Base-by-base conservation (phyloP, 2,797 vertebrate genomes). In the Diglossa cyanea region DNA sequence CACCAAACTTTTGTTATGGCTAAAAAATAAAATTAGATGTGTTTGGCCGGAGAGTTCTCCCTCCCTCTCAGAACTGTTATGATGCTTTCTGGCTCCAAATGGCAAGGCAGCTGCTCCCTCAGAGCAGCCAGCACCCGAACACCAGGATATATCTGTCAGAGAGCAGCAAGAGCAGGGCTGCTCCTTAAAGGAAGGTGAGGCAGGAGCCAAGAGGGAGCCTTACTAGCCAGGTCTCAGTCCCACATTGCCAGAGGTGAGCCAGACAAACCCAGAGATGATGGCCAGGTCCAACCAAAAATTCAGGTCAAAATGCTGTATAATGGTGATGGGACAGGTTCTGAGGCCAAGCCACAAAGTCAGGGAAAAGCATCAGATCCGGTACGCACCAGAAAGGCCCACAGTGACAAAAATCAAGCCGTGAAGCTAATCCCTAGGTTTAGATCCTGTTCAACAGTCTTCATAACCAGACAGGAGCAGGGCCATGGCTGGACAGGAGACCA, bases 1-100 rank as follows among this genome's bases (percentile, higher is more conserved):
- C 84, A 95, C 88, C 83, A 95, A 94, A 71, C 53, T 83, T 94
- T 73, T 94, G 86, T 91, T 96, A 91, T 73, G 81, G 90, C 91
- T 93, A 58, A 95, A 93, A 94, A 93, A 86, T 40, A 53, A 91
- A 71, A 92, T 88, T 42, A 93, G 86, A 79, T 96, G 17, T 89
- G 93, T 94, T 91, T 85, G 92, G 86, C 91, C 88, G 31, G 48
- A 76, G 68, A 65, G 11, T 16, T 87, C 33, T 74, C 68, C 17
- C 47, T 94, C 62, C 45, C 57, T 75, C 51, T 90, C 50, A 47
- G 67, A 72, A 60, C 63, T 72, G 17, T 58, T 86, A 31, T 6
- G 1, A 51, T 47, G 47, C 42, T 95, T 95, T 83, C 40, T 30
- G 75, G 73, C 58, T 94, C 82, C 77, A 89, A 42, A 72, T 88